Evolutionary conservation across 2,888 invertebrate genomes (phyloP).

Genomic region (Rotaria socialis): DNA sequence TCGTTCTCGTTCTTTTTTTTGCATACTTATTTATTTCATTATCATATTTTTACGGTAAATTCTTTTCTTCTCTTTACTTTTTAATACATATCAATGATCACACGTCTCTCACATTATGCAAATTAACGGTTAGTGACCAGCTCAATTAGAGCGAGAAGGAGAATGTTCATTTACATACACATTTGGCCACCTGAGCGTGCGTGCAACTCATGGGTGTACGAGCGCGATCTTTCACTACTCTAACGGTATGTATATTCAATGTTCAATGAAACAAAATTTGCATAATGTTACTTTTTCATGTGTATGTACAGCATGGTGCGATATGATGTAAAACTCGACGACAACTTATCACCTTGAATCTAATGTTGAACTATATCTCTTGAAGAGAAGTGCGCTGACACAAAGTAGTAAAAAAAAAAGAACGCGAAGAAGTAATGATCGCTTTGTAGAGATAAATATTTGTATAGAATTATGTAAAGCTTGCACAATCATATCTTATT

Average conservation of each 20-base stretch:
- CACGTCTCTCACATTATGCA: background rate
- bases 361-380: background rate
- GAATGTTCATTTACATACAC: background rate
- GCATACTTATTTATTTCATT: background rate
- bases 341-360: background rate
- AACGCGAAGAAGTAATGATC: background rate
- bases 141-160: background rate
- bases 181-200: background rate
- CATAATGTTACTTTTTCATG: slow-evolving; percentile 26
- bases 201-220: background rate
- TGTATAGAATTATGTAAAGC: background rate
- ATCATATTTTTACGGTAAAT: background rate
- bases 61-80: background rate
- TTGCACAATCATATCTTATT: background rate
- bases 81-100: background rate
- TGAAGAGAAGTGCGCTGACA: background rate
- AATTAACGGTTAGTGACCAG: background rate
- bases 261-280: background rate
- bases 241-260: background rate
- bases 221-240: background rate
- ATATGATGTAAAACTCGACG: slow-evolving; percentile 16
- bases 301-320: background rate
- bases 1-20: background rate
- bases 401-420: background rate
- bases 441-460: background rate